These are phyloP conservation scores for Leucoma salicis DNA, from an alignment of 2,888 invertebrate genomes.

Conservation along the genomic window DNA sequence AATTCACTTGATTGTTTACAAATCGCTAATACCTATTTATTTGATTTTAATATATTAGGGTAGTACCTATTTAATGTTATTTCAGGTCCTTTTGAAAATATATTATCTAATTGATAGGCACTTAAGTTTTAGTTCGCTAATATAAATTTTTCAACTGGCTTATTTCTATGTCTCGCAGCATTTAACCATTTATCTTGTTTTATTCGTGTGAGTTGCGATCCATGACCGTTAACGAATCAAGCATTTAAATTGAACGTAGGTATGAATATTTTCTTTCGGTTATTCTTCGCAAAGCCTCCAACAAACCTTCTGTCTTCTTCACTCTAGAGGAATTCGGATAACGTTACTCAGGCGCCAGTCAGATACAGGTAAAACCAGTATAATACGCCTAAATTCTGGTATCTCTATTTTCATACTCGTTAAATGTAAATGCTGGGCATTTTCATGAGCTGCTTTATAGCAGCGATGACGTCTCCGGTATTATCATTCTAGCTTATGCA, in stretches of 20 bases:
- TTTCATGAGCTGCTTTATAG: conserved; percentile 68
- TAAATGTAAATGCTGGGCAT: conserved; percentile 53
- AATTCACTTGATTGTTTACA: conserved; percentile 28
- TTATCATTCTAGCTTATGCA: conserved; percentile 49
- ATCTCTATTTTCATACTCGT: conserved; percentile 38
- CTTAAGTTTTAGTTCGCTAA: conserved; percentile 16
- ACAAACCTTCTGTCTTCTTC: conserved; percentile 72
- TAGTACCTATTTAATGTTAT: conserved; percentile 19
- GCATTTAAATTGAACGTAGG: conserved; percentile 70
- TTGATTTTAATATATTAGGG: conserved; percentile 26
- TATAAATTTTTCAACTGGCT: conserved; percentile 22
- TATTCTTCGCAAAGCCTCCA: conserved; percentile 50
- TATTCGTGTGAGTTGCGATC: conserved; percentile 22
- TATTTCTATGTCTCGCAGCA: conserved; percentile 20
- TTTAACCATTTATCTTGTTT: conserved; percentile 20
- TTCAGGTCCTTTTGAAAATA: conserved; percentile 22
- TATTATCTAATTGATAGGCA: conserved; percentile 12
- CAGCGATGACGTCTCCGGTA: conserved; percentile 50
- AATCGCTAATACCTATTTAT: background rate
- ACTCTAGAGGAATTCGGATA: conserved; percentile 76
- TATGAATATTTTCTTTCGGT: conserved; percentile 61
- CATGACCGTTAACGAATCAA: conserved; percentile 62
- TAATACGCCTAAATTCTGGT: conserved; percentile 56
- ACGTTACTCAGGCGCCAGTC: conserved; percentile 69
- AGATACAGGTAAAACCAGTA: conserved; percentile 75